Conservation (phyloP, 2,113 vertebrate species). For the Peromyscus californicus region DNA sequence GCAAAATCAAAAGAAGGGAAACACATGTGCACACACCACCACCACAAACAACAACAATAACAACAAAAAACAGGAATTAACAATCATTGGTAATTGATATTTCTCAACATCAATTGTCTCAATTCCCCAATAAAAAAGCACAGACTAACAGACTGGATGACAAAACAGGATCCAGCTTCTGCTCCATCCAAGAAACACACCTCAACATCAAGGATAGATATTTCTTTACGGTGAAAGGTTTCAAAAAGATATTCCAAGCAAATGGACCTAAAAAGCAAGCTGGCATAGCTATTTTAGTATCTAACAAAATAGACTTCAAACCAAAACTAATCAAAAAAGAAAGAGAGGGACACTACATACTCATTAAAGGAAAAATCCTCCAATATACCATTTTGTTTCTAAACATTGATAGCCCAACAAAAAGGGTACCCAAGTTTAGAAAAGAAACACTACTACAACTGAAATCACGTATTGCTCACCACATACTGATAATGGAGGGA, state of each 20-base stretch:
- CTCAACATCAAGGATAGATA: not conserved
- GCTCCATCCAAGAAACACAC: not conserved
- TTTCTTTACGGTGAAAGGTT: not conserved
- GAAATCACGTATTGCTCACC: not conserved
- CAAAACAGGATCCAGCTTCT: not conserved
- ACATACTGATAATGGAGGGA: not conserved
- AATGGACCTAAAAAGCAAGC: not conserved
- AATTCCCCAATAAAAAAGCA: not conserved
- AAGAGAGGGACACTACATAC: not conserved
- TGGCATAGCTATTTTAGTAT: not conserved
- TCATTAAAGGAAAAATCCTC: not conserved
- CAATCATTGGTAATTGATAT: not conserved
- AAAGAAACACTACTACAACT: not conserved
- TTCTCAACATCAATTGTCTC: not conserved
- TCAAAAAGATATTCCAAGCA: not conserved
- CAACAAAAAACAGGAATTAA: not conserved
- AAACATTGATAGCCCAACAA: not conserved
- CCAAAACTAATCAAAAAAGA: not conserved
- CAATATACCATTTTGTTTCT: not conserved
- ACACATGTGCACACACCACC: not conserved
- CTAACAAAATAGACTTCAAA: not conserved
- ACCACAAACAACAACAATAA: not conserved
- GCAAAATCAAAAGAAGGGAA: not conserved
- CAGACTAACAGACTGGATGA: not conserved
- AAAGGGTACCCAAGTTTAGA: not conserved